Evolutionary conservation across 1,140 invertebrate genomes (phyloP), one percentile per base, ranked within the genome.

Genomic region (Caenorhabditis remanei): DNA sequence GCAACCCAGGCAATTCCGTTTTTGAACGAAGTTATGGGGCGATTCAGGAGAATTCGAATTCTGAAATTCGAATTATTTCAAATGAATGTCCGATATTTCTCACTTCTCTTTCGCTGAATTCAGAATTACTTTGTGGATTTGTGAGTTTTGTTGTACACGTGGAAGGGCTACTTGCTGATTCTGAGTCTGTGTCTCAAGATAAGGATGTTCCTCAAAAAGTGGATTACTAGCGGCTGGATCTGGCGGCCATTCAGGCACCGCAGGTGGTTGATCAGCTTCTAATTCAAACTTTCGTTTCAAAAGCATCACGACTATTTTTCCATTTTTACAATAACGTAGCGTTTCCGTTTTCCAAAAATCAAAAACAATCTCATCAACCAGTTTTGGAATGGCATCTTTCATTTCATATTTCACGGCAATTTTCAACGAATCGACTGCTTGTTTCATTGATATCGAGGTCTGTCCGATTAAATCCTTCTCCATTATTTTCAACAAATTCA

Each of bases 351-450:
- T 24, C n/a, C 21, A 50, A 79, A 50, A 79, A 13, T 14, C 71
- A 24, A 79, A 79, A 50, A 79, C n/a, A 50, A 79, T 79, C 71
- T 79, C 71, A 50, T 79, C 46, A 9, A 79, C n/a, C 71, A 79
- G 53, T 46, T 79, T 79, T 4, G 50, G n/a, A 5, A 79, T 46
- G 11, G 71, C 71, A 9, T 79, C 71, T 13, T 4, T 21, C 71
- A 79, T 46, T 24, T 14, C 21, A n/a, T 53, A 79, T 24, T 50
- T 8, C 46, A 79, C 4, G 2, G 71, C 43, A n/a, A 79, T 5
- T 46, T 4, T 19, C 11, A 79, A n/a, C 7, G 71, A 48, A 79
- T 79, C 71, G n/a, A 79, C 71, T 8, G 71, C 43, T 21, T 79
- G 71, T n/a, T 79, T 14, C 71, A 79, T 79, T 13, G 71, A 79